Evolutionary conservation across 2,797 vertebrate species (phyloP).

Genomic region (Cetoscarus ocellatus): DNA sequence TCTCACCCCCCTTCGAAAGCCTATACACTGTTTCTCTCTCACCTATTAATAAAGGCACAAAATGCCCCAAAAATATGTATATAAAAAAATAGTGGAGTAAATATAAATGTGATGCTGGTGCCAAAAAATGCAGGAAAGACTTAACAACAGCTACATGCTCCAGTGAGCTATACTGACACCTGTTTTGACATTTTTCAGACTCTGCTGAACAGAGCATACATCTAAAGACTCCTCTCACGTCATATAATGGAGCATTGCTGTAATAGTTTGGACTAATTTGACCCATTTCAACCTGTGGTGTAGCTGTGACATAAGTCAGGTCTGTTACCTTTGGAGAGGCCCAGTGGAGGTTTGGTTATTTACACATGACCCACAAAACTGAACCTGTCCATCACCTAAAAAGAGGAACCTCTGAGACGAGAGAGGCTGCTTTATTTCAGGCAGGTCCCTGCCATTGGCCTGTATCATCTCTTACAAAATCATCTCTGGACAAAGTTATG

Average conservation of each 20-base stretch:
- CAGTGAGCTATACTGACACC: too few species aligned
- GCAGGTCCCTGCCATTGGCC: slow-evolving; percentile 1
- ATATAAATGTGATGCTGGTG: too few species aligned
- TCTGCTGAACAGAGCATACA: neutral
- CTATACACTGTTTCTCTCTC: too few species aligned
- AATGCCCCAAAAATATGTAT: too few species aligned
- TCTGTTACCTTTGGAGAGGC: slow-evolving; percentile 15
- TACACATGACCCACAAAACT: slow-evolving; percentile 10
- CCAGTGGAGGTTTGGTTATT: slow-evolving; percentile 5
- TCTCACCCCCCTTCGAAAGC: too few species aligned
- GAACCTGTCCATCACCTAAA: slow-evolving; percentile 41
- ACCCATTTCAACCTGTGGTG: neutral
- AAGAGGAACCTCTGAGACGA: slow-evolving; percentile 11
- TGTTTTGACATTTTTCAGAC: too few species aligned
- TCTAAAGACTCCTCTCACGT: neutral
- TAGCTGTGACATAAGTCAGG: slow-evolving; percentile 15
- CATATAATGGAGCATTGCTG: neutral
- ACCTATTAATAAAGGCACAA: too few species aligned
- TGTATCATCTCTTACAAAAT: neutral
- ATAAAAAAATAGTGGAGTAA: too few species aligned
- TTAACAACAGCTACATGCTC: too few species aligned
- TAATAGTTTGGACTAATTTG: neutral
- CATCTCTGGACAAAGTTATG: neutral
- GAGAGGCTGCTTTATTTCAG: slow-evolving; percentile 43
- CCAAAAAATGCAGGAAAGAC: too few species aligned